A percentile compares a stretch with the other conserved stretches of the same genome.
These are phyloP conservation scores for Drosophila phalerata DNA, from an alignment of 2,888 invertebrate species.

Conservation along the genomic window DNA sequence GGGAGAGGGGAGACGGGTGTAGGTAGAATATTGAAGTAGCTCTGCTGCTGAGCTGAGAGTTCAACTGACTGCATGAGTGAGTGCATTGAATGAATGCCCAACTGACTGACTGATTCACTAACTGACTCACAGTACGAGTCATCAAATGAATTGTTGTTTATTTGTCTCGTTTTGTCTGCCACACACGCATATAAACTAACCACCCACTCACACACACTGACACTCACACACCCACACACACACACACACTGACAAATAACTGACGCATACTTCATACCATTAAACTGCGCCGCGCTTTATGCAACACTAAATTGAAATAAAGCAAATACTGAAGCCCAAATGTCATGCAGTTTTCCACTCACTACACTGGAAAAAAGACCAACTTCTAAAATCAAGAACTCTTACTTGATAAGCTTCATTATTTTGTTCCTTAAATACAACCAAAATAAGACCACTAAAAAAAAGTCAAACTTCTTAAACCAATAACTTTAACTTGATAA, in stretches of 20 bases:
- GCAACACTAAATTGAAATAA: slow-evolving; percentile 72
- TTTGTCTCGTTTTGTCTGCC: slow-evolving; percentile 56
- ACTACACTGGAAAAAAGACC: too few relatives aligned
- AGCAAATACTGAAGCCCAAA: slow-evolving; percentile 32
- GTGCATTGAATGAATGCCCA: slow-evolving; percentile 62
- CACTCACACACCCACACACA: slow-evolving; percentile 14
- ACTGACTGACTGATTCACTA: slow-evolving; percentile 30
- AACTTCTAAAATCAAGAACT: too few relatives aligned
- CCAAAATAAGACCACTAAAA: too few relatives aligned
- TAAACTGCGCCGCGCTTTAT: slow-evolving; percentile 62
- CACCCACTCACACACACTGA: slow-evolving; percentile 13
- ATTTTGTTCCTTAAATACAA: too few relatives aligned
- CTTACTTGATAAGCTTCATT: too few relatives aligned
- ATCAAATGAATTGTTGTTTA: slow-evolving; percentile 77
- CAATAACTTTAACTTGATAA: too few relatives aligned
- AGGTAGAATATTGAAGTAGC: slow-evolving; percentile 12
- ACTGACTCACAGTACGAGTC: slow-evolving; percentile 41
- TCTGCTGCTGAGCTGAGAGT: slow-evolving; percentile 4
- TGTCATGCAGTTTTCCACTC: background rate
- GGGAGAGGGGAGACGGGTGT: background rate
- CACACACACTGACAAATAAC: slow-evolving; percentile 60
- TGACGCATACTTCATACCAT: slow-evolving; percentile 59
- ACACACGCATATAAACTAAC: slow-evolving; percentile 4
- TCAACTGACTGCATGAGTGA: slow-evolving; percentile 71
- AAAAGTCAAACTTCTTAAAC: too few relatives aligned